Evolutionary conservation across 2,888 invertebrate species (phyloP), one percentile per base, ranked within the genome.

Genomic region (Camptogramma bilineatum): DNA sequence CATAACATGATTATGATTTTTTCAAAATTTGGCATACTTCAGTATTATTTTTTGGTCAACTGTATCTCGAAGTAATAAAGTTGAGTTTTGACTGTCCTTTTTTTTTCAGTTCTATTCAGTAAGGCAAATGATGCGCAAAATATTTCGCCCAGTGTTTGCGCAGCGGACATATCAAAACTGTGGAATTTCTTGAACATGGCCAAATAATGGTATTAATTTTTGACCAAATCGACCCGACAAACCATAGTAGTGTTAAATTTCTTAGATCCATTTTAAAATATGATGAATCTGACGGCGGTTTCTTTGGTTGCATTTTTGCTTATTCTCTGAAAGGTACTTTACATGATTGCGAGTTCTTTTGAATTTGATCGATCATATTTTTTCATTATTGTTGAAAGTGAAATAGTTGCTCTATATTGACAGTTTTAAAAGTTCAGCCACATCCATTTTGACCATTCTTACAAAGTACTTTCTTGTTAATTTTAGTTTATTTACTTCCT

Each of bases 191-290:
- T 74, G 77, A 80, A 82, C 82, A 77, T 78, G 73, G 69, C 77
- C 83, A 82, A 85, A 90, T 87, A 91, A 90, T 86, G 75, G 88
- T 78, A 86, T 87, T 82, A 88, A 83, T 82, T 84, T 80, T 83
- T 84, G 81, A 80, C 84, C 81, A 83, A 73, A 81, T 81, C 78
- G 73, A 77, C 68, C 76, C 82, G 76, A 83, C 77, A 89, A 17
- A 53, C 44, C 46, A 65, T 87, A 89, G 88, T 87, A 85, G 91
- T 89, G 90, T 91, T 91, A 87, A 89, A 90, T 92, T 91, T 91
- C 92, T 77, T 83, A 82, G 79, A 88, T 85, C 80, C 74, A 84
- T 83, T 84, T 77, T 79, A 76, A 76, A 83, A 82, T 55, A 88
- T 91, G 92, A 91, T 90, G 80, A 83, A 91, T 92, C 83, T 85